Conservation (phyloP, 1,140 invertebrate genomes). For the Drosophila jambulina region DNA sequence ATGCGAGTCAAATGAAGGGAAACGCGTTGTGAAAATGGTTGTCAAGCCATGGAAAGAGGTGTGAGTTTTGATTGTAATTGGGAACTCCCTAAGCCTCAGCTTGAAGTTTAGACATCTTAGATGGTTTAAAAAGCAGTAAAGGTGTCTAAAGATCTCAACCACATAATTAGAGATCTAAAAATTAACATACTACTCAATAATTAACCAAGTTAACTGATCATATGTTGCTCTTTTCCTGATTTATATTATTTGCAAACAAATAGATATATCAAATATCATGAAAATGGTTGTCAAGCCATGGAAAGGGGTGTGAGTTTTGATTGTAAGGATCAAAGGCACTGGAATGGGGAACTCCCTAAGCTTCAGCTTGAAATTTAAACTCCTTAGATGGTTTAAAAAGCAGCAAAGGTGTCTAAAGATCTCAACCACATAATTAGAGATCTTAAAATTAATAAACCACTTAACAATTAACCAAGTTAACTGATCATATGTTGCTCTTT, state of each 20-base stretch:
- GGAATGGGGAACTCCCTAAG: too few species aligned
- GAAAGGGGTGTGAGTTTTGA: too few species aligned
- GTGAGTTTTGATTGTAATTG: neutral
- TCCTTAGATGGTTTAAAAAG: neutral
- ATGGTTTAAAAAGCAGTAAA: fast-evolving
- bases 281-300: too few species aligned
- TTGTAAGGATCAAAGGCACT: too few species aligned
- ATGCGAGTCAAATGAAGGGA: neutral
- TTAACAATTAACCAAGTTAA: neutral
- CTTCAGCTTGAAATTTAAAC: too few species aligned
- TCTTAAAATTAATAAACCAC: neutral
- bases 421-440: neutral
- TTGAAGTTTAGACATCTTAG: neutral
- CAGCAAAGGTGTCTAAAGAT: neutral
- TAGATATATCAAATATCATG: neutral
- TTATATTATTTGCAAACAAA: neutral
- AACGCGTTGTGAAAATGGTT: constrained; percentile 3
- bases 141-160: neutral
- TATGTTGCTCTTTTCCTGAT: neutral
- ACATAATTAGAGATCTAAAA: neutral
- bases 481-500: neutral
- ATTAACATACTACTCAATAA: neutral
- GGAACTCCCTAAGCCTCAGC: neutral
- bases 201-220: neutral
- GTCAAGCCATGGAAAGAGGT: neutral